A percentile compares a stretch with the other conserved stretches of the same genome.
phyloP scores from a whole-genome alignment of 2,113 vertebrate genomes.

The Mesoclemmys tuberculata region DNA sequence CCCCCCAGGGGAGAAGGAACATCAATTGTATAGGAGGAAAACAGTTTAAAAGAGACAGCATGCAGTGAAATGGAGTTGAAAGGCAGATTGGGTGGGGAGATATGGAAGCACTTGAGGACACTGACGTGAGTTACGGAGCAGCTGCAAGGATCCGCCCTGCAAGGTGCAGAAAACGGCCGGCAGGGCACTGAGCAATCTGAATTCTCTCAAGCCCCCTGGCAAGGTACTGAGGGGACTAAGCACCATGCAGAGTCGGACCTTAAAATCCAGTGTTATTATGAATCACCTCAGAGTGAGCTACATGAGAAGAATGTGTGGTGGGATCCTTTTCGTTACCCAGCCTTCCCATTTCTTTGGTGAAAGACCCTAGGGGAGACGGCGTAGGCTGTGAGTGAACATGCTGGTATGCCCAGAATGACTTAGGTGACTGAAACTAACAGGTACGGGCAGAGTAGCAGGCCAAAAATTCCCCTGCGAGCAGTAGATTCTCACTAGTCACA shows the following conservation, averaged over 20 bases:
- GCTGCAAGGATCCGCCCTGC: neutral
- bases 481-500: accelerated
- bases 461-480: neutral
- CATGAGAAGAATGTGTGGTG: neutral
- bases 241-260: neutral
- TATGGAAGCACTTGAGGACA: neutral
- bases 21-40: neutral
- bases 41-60: neutral
- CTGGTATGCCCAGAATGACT: neutral
- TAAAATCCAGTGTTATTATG: neutral
- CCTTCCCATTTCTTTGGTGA: neutral
- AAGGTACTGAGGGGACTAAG: neutral
- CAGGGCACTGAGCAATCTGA: neutral
- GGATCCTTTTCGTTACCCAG: neutral
- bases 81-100: neutral
- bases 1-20: neutral
- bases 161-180: neutral
- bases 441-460: neutral
- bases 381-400: neutral
- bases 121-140: neutral
- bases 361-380: neutral
- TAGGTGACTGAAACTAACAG: neutral
- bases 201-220: neutral
- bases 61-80: neutral
- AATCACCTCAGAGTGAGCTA: neutral